Base-by-base conservation (phyloP, 2,888 invertebrate species). In the Gymnocheta viridis region DNA sequence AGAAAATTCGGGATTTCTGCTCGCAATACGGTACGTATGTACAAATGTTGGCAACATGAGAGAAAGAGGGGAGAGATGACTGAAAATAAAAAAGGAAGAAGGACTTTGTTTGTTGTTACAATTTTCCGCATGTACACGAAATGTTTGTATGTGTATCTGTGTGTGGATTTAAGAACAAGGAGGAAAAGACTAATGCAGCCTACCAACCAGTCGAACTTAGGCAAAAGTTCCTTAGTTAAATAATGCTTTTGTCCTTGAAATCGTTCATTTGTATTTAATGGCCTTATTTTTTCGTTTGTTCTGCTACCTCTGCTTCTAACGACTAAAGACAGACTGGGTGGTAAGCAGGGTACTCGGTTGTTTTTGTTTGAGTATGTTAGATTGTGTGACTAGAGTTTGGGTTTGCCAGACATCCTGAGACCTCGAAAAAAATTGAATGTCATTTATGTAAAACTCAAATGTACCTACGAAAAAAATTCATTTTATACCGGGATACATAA, bases 321-420 rank as follows among this genome's bases (percentile, higher is more conserved):
- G 54, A 32, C 41, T 54, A 32, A 4, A 51, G 51, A 35, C 74
- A 82, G 82, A 82, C 84, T 72, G 73, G 81, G 77, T 56, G 77
- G 73, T 27, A 69, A 44, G 19, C 56, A 73, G 66, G 80, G 77
- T 82, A 77, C 67, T 74, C 82, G 85, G 82, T 51, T 22, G 64
- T 19, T 29, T 64, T 69, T 58, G 54, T 54, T n/a, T 70, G n/a
- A 58, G 54, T 74, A 17, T 64, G 38, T 64, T 66, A 7, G 47
- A 6, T 6, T 76, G 80, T 84, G 73, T 74, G 66, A 10, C 7
- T 12, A 24, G 54, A 83, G 86, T 69, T 64, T 85, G 86, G 78
- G 85, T 82, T 64, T 81, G 76, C 66, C 82, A 86, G 84, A 86
- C 85, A 85, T 77, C 78, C 85, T 82, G 67, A 69, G 81, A 78